Evolutionary conservation across 2,797 vertebrate genomes (phyloP), one percentile per base, ranked within the genome.

Genomic region (Rhynchonycteris naso): DNA sequence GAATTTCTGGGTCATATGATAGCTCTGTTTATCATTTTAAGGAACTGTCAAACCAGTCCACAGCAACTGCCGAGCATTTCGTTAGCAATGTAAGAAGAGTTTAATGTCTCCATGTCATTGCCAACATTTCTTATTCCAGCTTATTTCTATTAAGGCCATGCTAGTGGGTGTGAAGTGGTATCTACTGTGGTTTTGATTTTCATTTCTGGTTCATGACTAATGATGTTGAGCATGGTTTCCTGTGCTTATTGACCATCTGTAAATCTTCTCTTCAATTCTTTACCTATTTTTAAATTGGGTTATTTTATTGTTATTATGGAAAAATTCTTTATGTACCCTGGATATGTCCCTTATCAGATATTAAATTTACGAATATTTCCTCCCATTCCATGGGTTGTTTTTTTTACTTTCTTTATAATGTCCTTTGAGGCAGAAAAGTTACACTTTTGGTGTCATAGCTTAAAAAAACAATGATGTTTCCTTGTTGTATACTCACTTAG

Each of bases 11-110:
- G 22, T 35, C 47, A 75, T 54, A 54, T 35, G 59, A 38, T 84
- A 84, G 84, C 18, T 88, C 59, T 33, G 16, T n/a, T 91, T 88
- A 76, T 83, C 35, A 38, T 59, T 83, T 91, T 76, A 52, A 85
- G 61, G 68, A 91, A 74, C 30, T 78, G 89, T 35, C 76, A 80
- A 80, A 69, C 43, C 11, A 0, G 82, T 82, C 35, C 59, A 88
- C 50, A 65, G 30, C 38, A 43, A 19, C 50, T 82, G 22, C 87
- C 79, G 78, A 50, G 54, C 26, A 61, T 61, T 56, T 21, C 54
- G 43, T 54, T 15, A 28, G 43, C 61, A 69, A 68, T 1, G 8
- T 61, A 5, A 72, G 26, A 86, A 86, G 68, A 74, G 54, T 84
- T 78, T 19, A 61, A 54, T 76, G 76, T 71, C 54, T 69, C 33